These are phyloP conservation scores for Pteria penguin DNA, from an alignment of 2,888 invertebrate genomes.

Conservation along the genomic window DNA sequence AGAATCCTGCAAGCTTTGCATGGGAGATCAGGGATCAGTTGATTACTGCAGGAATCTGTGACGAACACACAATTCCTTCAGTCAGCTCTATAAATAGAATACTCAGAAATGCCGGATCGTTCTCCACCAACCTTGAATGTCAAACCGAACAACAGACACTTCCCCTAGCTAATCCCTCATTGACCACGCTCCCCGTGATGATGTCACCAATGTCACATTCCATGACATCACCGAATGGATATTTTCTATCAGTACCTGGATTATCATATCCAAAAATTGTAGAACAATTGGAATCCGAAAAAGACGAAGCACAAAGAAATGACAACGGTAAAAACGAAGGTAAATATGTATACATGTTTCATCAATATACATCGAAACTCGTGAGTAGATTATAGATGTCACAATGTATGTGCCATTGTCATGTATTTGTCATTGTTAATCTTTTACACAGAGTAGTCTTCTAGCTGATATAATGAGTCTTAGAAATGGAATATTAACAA, in stretches of 20 bases:
- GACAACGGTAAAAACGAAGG: too few relatives aligned
- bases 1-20: conserved; percentile 97
- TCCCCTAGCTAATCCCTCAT: neutral
- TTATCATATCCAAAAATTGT: conserved; percentile 73
- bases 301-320: too few relatives aligned
- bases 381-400: too few relatives aligned
- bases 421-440: too few relatives aligned
- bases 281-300: conserved; percentile 30
- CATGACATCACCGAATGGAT: conserved; percentile 22
- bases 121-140: conserved; percentile 37
- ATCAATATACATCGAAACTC: too few relatives aligned
- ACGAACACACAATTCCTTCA: conserved; percentile 88
- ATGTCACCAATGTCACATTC: conserved; percentile 46
- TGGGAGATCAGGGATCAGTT: conserved; percentile 97
- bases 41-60: conserved; percentile 93
- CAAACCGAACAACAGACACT: neutral
- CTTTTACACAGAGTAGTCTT: too few relatives aligned
- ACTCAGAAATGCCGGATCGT: conserved; percentile 83
- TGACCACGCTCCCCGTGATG: conserved; percentile 13
- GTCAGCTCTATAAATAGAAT: conserved; percentile 97
- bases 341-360: too few relatives aligned
- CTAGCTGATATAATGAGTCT: too few relatives aligned
- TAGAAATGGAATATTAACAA: too few relatives aligned
- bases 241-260: conserved; percentile 67
- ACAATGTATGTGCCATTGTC: too few relatives aligned